Evolutionary conservation across 2,888 invertebrate genomes (phyloP), one percentile per base, ranked within the genome.

Genomic region (Spodoptera littoralis): DNA sequence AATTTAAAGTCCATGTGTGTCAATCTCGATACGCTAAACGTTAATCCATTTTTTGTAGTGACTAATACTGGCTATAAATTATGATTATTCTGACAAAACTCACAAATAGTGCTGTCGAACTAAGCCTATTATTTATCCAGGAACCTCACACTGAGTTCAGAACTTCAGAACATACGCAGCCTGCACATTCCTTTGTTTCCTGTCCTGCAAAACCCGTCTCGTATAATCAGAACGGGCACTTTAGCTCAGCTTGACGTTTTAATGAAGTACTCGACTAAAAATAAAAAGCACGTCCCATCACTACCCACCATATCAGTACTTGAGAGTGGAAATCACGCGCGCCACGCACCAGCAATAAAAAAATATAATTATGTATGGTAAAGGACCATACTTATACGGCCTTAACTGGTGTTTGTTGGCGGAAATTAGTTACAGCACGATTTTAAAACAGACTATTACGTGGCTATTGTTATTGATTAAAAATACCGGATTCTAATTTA

Each of bases 301-400:
- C 77, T 80, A 80, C 63, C 61, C 62, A 61, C 71, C 69, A 61
- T 70, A 74, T 73, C 68, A 61, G 73, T 60, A 54, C 71, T 77
- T 42, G 61, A 70, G 71, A 71, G 72, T 78, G 60, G 64, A 79
- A 78, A 79, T 80, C 79, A 80, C 79, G 81, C 70, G 42, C 74
- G 11, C 74, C 71, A 80, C 70, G 81, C 74, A 71, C 71, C 43
- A 47, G 70, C 66, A 72, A 76, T 79, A 80, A 80, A 80, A 75
- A 79, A 79, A 60, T 60, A 76, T 79, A 80, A 80, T 80, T 76
- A 76, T 78, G 70, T 78, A 70, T 76, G 53, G 74, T 70, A 72
- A 76, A 62, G 72, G 64, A 68, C 59, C 62, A 58, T 60, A 75
- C 60, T 60, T 70, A 64, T 55, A 66, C 61, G 57, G 60, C 62